phyloP scores from a whole-genome alignment of 2,113 vertebrate species.

The Enhydra lutris region DNA sequence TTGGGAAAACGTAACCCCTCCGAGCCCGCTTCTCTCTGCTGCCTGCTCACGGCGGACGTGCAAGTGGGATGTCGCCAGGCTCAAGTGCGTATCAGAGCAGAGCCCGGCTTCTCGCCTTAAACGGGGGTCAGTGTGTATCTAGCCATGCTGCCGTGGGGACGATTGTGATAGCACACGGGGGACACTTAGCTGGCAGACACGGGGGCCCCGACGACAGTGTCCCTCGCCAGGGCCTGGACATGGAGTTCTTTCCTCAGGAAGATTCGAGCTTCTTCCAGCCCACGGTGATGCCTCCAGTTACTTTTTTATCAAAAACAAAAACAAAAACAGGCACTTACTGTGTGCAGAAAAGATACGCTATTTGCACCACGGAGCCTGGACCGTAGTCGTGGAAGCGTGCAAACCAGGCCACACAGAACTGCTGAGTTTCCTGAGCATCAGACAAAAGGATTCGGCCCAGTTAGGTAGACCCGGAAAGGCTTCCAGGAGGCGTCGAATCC shows the following conservation, averaged over 20 bases:
- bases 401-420: neutral
- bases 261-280: neutral
- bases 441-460: neutral
- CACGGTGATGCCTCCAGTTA: neutral
- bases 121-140: too few relatives aligned
- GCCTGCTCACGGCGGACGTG: too few relatives aligned
- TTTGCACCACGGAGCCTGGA: neutral
- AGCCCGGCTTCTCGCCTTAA: neutral
- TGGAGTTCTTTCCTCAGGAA: neutral
- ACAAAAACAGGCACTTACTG: neutral
- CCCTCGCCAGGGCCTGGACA: neutral
- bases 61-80: rapidly evolving
- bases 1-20: neutral
- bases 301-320: neutral
- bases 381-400: too few relatives aligned
- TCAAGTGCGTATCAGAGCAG: rapidly evolving
- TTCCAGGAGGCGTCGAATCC: neutral
- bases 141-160: too few relatives aligned
- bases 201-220: too few relatives aligned
- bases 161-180: too few relatives aligned
- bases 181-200: neutral
- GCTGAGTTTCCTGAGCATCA: neutral
- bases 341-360: too few relatives aligned
- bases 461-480: neutral
- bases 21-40: neutral